Evolutionary conservation across 2,888 invertebrate genomes (phyloP), one percentile per base, ranked within the genome.

Genomic region (Parnassius apollo): DNA sequence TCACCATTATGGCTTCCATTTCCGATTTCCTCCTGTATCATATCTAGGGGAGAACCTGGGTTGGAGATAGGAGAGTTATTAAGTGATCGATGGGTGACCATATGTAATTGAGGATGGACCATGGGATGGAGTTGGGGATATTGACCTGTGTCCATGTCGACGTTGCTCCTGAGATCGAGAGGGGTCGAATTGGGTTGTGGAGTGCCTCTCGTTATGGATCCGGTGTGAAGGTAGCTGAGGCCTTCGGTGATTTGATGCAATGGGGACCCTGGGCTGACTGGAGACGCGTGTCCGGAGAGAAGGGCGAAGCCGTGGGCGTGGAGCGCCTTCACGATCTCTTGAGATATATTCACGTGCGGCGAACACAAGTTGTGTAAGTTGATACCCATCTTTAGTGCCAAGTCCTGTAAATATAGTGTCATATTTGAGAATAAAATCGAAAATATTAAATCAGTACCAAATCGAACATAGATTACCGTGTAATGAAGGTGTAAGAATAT

Each of bases 161-260:
- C 79, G 56, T 81, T 84, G 64, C 81, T 86, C 48, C 93, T 83
- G 2, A 94, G 85, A 78, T 94, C 93, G 60, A 94, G 73, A 2
- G 93, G 93, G 0, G 93, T 86, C 0, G 93, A 85, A 18, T 88
- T 91, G 1, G 93, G 90, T 64, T 93, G 93, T 0, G 96, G 96
- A 0, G 96, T 96, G 9, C 96, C 89, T 66, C 89, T 67, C 0
- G 89, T 90, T 61, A 96, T 96, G 3, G 96, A 96, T 0, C 96
- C 93, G 0, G 96, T 96, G 74, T 95, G 95, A 13, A 96, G 83
- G 50, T 94, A 95, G 75, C 96, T 96, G 7, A 96, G 93, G 10
- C 96, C 96, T 65, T 90, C 92, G 0, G 93, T 93, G 56, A 93
- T 93, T 74, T 95, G 95, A 75, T 95, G 95, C 55, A 95, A 86